phyloP scores from a whole-genome alignment of 2,113 vertebrate species.

The Sardina pilchardus region DNA sequence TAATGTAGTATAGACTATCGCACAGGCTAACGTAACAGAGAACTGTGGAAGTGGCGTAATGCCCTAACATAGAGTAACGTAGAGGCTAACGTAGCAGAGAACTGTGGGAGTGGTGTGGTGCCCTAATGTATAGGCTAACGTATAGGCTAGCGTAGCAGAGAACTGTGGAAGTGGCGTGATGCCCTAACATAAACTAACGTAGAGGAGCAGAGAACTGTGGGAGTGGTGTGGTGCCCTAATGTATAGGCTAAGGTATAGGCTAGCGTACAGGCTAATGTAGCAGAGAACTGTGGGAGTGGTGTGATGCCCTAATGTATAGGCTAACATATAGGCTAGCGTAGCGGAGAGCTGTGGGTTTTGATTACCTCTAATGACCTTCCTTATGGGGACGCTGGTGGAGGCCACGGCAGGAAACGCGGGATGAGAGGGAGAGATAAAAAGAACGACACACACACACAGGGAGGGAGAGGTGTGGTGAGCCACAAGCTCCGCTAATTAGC shows the following conservation, averaged over 20 bases:
- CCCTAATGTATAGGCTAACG: too few relatives aligned
- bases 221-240: neutral
- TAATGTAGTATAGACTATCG: neutral
- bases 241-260: too few relatives aligned
- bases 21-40: slow-evolving; percentile 9
- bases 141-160: too few relatives aligned
- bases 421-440: slow-evolving; percentile 65
- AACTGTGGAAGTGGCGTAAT: too few relatives aligned
- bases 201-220: too few relatives aligned
- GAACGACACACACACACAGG: slow-evolving; percentile 49
- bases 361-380: slow-evolving; percentile 74
- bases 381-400: slow-evolving; percentile 65
- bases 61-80: too few relatives aligned
- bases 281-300: too few relatives aligned
- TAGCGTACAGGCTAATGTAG: too few relatives aligned
- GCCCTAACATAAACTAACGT: neutral
- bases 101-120: neutral
- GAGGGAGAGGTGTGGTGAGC: slow-evolving; percentile 46
- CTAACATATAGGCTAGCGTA: neutral
- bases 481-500: slow-evolving; percentile 70
- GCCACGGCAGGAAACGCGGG: slow-evolving; percentile 48
- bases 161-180: too few relatives aligned
- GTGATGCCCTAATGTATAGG: neutral
- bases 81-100: too few relatives aligned
- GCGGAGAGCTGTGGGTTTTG: slow-evolving; percentile 64